Base-by-base conservation (phyloP, 2,113 vertebrate genomes). In the Gymnarchus niloticus region DNA sequence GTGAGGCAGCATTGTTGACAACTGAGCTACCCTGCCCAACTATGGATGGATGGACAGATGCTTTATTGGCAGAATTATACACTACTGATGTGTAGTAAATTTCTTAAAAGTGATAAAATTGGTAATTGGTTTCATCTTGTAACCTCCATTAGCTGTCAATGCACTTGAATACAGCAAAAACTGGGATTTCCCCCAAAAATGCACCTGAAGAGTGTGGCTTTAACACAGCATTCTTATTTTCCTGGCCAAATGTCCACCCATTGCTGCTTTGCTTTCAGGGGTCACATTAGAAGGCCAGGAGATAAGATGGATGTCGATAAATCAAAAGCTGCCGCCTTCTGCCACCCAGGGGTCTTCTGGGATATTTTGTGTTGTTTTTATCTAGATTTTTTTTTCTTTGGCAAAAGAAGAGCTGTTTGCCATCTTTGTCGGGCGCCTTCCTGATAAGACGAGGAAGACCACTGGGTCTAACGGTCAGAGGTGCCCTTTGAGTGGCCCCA, bases 401-500 rank as follows among this genome's bases (percentile, higher is more conserved):
- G 87, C 87, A 85, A 85, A 94, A 93, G 93, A 93, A 92, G 95
- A 95, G 92, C 93, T 91, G 90, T 87, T 89, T 92, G 93, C 89
- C 89, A 90, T 91, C 88, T 85, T 89, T 92, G 89, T 83, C 69
- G 85, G 87, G 88, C 88, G 86, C 88, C 41, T 76, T 25, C 85
- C 92, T 89, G 92, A 87, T 92, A 91, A 93, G 94, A 94, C 89
- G 41, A 90, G 91, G 91, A 88, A 93, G 88, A 92, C 94, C 91
- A 92, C 95, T 94, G 95, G 94, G 91, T 73, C 90, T 92, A 88
- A 90, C 91, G 91, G 93, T 95, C 94, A 91, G 93, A 91, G 92
- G 91, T 92, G 92, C 91, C 93, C 93, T 92, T 94, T 96, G 95
- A 96, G 96, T 93, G 93, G 90, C 95, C 94, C 92, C 95, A 93